A percentile compares a stretch with the other conserved stretches of the same genome.
Conservation (phyloP, 2,888 invertebrate genomes). For the Trachelus stipa region DNA sequence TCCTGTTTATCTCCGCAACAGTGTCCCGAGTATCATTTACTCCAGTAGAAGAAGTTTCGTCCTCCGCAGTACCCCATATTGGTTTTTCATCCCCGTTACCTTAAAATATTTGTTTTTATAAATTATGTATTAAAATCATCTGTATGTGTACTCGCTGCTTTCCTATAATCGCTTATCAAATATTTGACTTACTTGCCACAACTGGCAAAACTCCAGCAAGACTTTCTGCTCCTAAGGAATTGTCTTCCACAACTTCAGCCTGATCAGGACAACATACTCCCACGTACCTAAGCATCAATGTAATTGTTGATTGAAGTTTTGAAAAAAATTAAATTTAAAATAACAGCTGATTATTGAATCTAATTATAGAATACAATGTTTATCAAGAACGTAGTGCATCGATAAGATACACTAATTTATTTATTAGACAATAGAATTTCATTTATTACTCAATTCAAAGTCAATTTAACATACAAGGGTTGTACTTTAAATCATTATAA, state of each 20-base stretch:
- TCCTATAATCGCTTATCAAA: background rate
- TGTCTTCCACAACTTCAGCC: slow-evolving; percentile 44
- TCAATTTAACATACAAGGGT: too few species aligned
- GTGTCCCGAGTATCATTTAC: slow-evolving; percentile 7
- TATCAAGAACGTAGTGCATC: too few species aligned
- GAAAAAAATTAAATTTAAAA: too few species aligned
- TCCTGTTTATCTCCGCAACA: slow-evolving; percentile 11
- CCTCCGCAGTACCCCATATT: slow-evolving; percentile 12
- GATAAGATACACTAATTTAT: too few species aligned
- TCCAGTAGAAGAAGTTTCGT: background rate
- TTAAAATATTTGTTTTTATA: slow-evolving; percentile 2
- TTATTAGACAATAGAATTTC: too few species aligned
- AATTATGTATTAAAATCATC: too few species aligned
- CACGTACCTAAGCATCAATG: slow-evolving; percentile 66
- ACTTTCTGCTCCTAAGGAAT: slow-evolving; percentile 23
- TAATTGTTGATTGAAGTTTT: too few species aligned
- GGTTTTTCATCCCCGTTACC: slow-evolving; percentile 28
- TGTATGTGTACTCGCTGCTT: too few species aligned
- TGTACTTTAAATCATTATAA: too few species aligned
- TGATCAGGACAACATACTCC: slow-evolving; percentile 83
- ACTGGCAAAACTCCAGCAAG: slow-evolving; percentile 43
- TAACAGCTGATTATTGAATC: too few species aligned
- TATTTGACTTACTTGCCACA: slow-evolving; percentile 41
- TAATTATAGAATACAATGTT: too few species aligned
- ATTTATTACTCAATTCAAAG: too few species aligned